phyloP scores from a whole-genome alignment of 2,113 vertebrate species.

The Burhinus oedicnemus region DNA sequence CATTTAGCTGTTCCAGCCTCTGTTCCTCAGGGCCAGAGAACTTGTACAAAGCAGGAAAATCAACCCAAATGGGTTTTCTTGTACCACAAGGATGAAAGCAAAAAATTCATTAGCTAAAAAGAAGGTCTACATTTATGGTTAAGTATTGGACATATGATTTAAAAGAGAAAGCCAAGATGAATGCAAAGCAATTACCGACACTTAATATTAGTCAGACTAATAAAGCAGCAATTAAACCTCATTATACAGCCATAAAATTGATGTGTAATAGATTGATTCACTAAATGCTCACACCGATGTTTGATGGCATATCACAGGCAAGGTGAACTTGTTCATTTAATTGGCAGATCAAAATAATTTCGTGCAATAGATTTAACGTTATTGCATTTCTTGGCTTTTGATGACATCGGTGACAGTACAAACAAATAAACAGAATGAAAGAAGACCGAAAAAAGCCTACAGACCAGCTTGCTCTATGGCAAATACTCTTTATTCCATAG shows the following conservation, averaged over 20 bases:
- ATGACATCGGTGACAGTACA: neutral
- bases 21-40: conserved; percentile 14
- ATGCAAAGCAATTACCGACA: conserved; percentile 81
- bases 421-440: conserved; percentile 55
- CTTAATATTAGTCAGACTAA: conserved; percentile 82
- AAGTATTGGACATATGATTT: conserved; percentile 77
- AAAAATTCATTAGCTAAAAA: conserved; percentile 63
- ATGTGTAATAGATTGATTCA: conserved; percentile 78
- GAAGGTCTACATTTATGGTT: conserved; percentile 65
- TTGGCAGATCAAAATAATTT: conserved; percentile 32
- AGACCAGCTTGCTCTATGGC: neutral
- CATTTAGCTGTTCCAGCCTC: neutral
- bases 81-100: neutral
- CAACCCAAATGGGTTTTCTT: conserved; percentile 32
- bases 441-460: neutral
- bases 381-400: conserved; percentile 39
- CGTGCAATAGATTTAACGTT: conserved; percentile 35
- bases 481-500: conserved; percentile 34
- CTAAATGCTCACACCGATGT: conserved; percentile 69
- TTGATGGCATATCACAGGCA: conserved; percentile 66
- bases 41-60: conserved; percentile 18
- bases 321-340: conserved; percentile 62
- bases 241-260: conserved; percentile 83
- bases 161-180: conserved; percentile 76
- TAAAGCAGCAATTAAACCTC: conserved; percentile 83